phyloP scores from a whole-genome alignment of 2,797 vertebrate species.

The Acanthurus leucopareius region DNA sequence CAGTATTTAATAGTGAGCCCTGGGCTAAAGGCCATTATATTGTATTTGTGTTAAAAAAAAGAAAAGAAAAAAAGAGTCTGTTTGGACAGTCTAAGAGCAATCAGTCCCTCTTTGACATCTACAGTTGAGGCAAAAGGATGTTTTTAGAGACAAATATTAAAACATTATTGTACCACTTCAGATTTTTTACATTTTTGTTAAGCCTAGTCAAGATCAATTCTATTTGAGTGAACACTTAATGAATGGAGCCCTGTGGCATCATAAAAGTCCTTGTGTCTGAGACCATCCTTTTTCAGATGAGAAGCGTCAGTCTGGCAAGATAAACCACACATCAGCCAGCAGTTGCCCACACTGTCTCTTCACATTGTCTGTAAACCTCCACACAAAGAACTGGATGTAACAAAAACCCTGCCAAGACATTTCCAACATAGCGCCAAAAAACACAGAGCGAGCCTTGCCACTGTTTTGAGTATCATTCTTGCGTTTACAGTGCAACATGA shows the following conservation, averaged over 20 bases:
- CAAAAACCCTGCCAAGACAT: slow-evolving; percentile 1
- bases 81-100: slow-evolving; percentile 37
- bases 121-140: background rate
- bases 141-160: slow-evolving; percentile 11
- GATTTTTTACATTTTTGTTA: background rate
- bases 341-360: slow-evolving; percentile 37
- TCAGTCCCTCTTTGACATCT: slow-evolving; percentile 1
- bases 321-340: slow-evolving; percentile 21
- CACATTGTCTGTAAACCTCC: slow-evolving; percentile 25
- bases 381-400: slow-evolving; percentile 14
- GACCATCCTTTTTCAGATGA: slow-evolving; percentile 19
- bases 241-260: slow-evolving; percentile 5
- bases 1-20: slow-evolving; percentile 46
- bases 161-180: slow-evolving; percentile 5
- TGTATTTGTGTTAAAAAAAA: background rate
- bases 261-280: slow-evolving; percentile 16
- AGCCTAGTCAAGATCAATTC: background rate
- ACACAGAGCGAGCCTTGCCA: slow-evolving; percentile 2
- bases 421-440: slow-evolving; percentile 5
- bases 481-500: slow-evolving; percentile 31
- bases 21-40: slow-evolving; percentile 40
- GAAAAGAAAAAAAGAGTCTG: slow-evolving; percentile 11
- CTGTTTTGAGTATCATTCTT: slow-evolving; percentile 15
- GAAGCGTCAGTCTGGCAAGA: slow-evolving; percentile 37
- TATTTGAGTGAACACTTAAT: background rate